Conservation (phyloP, 1,140 invertebrate species). For the Melanaphis sacchari region DNA sequence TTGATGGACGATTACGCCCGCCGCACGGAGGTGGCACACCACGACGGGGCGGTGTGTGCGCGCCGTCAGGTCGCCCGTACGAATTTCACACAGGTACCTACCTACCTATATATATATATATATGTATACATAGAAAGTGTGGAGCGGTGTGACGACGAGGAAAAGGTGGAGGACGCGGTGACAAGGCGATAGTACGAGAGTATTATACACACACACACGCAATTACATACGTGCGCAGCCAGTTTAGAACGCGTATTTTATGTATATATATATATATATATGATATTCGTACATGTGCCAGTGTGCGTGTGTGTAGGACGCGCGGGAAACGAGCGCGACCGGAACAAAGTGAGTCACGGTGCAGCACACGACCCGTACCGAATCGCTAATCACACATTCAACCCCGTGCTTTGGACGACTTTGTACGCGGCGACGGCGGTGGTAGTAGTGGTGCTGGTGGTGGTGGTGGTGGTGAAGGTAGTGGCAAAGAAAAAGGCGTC, state of each 20-base stretch:
- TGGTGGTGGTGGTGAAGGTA: not conserved
- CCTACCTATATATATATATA: not conserved
- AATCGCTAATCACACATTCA: slow-evolving; percentile 49
- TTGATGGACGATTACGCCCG: slow-evolving; percentile 52
- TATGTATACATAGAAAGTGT: not conserved
- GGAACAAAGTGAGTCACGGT: slow-evolving; percentile 52
- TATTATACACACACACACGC: not conserved
- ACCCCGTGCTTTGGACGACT: slow-evolving; percentile 48
- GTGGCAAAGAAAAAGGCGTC: not conserved
- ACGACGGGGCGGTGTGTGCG: not conserved
- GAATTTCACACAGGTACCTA: not conserved
- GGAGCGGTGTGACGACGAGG: not conserved
- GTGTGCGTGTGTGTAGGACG: not conserved
- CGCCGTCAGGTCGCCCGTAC: not conserved
- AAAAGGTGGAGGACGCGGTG: not conserved
- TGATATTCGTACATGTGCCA: not conserved
- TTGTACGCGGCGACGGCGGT: not conserved
- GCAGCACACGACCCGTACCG: slow-evolving; percentile 44
- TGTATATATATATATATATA: not conserved
- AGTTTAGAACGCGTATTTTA: not conserved
- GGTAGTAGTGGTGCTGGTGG: too few relatives aligned
- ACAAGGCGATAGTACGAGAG: not conserved
- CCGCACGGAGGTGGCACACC: not conserved
- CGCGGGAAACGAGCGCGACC: not conserved
- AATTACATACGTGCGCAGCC: not conserved